phyloP scores from a whole-genome alignment of 2,888 invertebrate genomes.

The Drosophila helvetica region DNA sequence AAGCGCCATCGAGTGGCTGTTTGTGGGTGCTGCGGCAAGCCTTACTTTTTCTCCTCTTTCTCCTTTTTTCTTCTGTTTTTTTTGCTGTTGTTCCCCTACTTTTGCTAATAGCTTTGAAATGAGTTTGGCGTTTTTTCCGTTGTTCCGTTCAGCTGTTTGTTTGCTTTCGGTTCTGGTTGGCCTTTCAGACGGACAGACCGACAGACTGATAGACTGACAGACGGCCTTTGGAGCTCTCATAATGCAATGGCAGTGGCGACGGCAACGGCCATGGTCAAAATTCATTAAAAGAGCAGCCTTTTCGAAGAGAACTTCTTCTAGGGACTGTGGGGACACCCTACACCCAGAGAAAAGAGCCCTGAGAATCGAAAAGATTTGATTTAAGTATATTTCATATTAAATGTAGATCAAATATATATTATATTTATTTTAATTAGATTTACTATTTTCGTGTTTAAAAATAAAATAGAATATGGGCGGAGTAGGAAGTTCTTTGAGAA shows the following conservation, averaged over 20 bases:
- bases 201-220: too few relatives aligned
- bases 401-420: too few relatives aligned
- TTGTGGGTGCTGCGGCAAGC: constrained; percentile 9
- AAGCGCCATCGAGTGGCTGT: not conserved
- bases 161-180: constrained; percentile 24
- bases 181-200: not conserved
- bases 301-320: not conserved
- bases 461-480: too few relatives aligned
- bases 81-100: constrained; percentile 16
- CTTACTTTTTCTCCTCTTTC: too few relatives aligned
- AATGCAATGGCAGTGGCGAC: constrained; percentile 25
- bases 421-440: too few relatives aligned
- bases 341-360: too few relatives aligned
- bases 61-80: too few relatives aligned
- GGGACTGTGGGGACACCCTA: not conserved
- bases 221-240: constrained; percentile 18
- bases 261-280: constrained; percentile 22
- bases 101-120: constrained; percentile 73
- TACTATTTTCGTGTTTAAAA: too few relatives aligned
- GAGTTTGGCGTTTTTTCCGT: constrained; percentile 64
- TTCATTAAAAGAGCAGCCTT: constrained; percentile 33
- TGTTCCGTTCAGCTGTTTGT: constrained; percentile 36
- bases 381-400: too few relatives aligned
- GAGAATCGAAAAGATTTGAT: too few relatives aligned
- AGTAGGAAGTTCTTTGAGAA: too few relatives aligned